Base-by-base conservation (phyloP, 2,888 invertebrate genomes). In the Maniola hyperantus region DNA sequence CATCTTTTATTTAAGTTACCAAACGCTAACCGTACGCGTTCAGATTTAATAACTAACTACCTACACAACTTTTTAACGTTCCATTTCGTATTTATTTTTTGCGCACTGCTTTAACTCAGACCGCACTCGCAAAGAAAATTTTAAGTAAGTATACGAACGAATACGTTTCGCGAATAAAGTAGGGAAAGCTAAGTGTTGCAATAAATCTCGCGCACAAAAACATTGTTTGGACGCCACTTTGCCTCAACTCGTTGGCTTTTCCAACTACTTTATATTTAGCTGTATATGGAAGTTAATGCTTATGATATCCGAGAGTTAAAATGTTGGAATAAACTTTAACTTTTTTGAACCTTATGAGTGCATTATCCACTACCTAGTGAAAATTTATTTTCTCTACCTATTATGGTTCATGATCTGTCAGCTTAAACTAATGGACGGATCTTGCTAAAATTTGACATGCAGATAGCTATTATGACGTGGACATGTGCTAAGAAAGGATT, bases 151-250 rank as follows among this genome's bases (percentile, higher is more conserved):
- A 88, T 46, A 63, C 63, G 63, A 63, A 63, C 63, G 63, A 63
- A 63, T 63, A 63, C 55, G 63, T 63, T 84, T 82, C 79, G 70
- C 81, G 73, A 79, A 79, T 77, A 83, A 82, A 81, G 80, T 76
- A 77, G 79, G 71, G 68, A 80, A 79, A 79, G 80, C 82, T 75
- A 89, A 91, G 90, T 91, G 89, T 83, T 77, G 81, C 85, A 63
- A 90, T 91, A 91, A 90, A 91, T 90, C 71, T 68, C 82, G 81
- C 80, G 79, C 78, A 78, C 84, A 84, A 89, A 87, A 89, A 88
- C 87, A 83, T 77, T 76, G 77, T 71, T 48, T 74, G 74, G 77
- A 76, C 73, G 74, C 73, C 75, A 71, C 73, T 77, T 75, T 73
- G 74, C 69, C 77, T 76, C 78, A 79, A 81, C 83, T 82, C 80